phyloP scores from a whole-genome alignment of 1,140 invertebrate species.

The Gerris buenoi region DNA sequence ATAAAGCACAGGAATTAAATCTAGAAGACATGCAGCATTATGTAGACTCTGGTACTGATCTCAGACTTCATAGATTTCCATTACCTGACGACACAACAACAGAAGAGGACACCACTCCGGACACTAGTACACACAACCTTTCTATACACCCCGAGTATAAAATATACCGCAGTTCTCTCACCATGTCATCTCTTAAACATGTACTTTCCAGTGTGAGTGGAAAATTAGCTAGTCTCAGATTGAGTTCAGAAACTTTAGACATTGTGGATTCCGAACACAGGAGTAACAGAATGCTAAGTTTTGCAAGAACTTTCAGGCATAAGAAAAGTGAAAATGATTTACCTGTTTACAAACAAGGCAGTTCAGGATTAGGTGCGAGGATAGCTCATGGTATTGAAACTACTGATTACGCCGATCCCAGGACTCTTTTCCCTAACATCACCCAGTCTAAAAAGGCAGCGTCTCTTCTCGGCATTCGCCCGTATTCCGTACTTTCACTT shows the following conservation, averaged over 20 bases:
- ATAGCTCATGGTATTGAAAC: slow-evolving; percentile 47
- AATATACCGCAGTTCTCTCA: slow-evolving; percentile 39
- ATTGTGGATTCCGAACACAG: slow-evolving; percentile 29
- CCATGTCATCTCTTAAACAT: slow-evolving; percentile 31
- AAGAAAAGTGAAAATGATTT: slow-evolving; percentile 27
- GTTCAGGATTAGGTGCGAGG: slow-evolving; percentile 62
- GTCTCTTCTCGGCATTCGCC: slow-evolving; percentile 21
- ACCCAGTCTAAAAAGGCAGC: slow-evolving; percentile 36
- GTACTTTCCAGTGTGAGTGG: slow-evolving; percentile 31
- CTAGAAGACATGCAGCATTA: slow-evolving; percentile 40
- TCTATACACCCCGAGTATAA: slow-evolving; percentile 57
- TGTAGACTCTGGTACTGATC: slow-evolving; percentile 33
- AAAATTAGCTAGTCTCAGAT: slow-evolving; percentile 24
- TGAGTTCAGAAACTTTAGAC: slow-evolving; percentile 34
- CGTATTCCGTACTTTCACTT: slow-evolving; percentile 24
- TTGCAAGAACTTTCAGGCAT: slow-evolving; percentile 19
- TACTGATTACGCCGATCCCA: slow-evolving; percentile 69
- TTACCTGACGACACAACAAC: slow-evolving; percentile 27
- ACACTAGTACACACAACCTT: slow-evolving; percentile 31
- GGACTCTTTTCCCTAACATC: slow-evolving; percentile 38
- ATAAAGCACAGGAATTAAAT: slow-evolving; percentile 39
- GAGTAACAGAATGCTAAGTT: slow-evolving; percentile 25
- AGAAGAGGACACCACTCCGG: slow-evolving; percentile 36
- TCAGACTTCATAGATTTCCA: slow-evolving; percentile 29
- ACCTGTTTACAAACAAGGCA: slow-evolving; percentile 53